phyloP scores from a whole-genome alignment of 2,888 invertebrate species.

The Phengaris alcon region DNA sequence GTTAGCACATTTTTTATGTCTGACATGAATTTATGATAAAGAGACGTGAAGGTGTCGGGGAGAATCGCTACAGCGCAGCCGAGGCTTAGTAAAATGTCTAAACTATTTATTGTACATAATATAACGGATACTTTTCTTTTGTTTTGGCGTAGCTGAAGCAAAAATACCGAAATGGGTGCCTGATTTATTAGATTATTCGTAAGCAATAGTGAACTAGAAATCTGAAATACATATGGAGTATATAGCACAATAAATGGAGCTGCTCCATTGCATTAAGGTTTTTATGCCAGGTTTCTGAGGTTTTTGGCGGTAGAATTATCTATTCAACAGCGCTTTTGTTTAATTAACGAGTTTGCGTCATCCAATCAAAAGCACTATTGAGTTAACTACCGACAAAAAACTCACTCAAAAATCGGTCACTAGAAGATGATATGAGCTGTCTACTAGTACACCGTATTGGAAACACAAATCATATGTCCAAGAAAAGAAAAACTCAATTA shows the following conservation, averaged over 20 bases:
- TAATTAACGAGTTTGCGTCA: too few species aligned
- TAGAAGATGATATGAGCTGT: too few species aligned
- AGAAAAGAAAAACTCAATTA: too few species aligned
- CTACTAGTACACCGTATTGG: too few species aligned
- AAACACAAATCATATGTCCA: too few species aligned
- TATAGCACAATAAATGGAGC: too few species aligned
- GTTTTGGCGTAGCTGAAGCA: neutral
- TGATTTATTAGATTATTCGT: slow-evolving; percentile 5
- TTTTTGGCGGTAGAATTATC: too few species aligned
- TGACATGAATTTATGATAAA: slow-evolving; percentile 52
- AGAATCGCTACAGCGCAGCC: neutral
- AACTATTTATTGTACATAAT: slow-evolving; percentile 7
- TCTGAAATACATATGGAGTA: too few species aligned
- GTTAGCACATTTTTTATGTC: slow-evolving; percentile 43
- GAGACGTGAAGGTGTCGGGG: slow-evolving; percentile 44
- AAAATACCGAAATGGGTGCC: neutral
- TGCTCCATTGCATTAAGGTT: neutral
- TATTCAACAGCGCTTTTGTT: too few species aligned
- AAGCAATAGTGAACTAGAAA: neutral
- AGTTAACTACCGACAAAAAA: too few species aligned
- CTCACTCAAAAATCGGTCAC: too few species aligned
- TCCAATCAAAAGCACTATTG: too few species aligned
- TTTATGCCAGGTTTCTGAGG: neutral
- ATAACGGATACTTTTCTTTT: neutral
- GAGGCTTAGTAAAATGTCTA: slow-evolving; percentile 7